Evolutionary conservation across 2,888 invertebrate genomes (phyloP), one percentile per base, ranked within the genome.

Genomic region (Hyles lineata): DNA sequence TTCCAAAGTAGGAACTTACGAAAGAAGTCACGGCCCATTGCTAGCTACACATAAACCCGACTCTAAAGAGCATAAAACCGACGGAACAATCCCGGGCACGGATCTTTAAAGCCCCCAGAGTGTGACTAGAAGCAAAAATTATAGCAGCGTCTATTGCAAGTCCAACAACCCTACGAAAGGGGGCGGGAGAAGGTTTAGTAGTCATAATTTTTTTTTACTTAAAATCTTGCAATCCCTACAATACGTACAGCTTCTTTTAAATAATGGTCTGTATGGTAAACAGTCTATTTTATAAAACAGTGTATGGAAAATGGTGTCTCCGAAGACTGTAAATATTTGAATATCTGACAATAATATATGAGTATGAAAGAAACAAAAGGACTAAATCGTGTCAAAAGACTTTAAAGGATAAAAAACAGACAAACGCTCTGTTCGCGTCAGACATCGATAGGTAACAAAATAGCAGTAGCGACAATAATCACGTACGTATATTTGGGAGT

Each of bases 121-220:
- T 82, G 85, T 82, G 82, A 81, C 84, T 83, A 79, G 82, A 80
- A 83, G 82, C 83, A 84, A 85, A 87, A 86, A 87, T 85, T 83
- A 85, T 83, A 75, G 83, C 82, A 76, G 77, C 78, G 76, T 76
- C 79, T 63, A 76, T 55, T 75, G 74, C 80, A 75, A 75, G 74
- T 75, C 79, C 70, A 77, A 73, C 79, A 73, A 72, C 73, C 78
- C 72, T 73, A 72, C 77, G 72, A 76, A 79, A 79, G 78, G 80
- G 82, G 83, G 82, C 82, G 78, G 75, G 80, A 82, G 82, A 77
- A 79, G 76, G 81, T 79, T 29, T 29, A 25, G 85, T 84, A 81
- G 80, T 83, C 75, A 75, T 70, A 76, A 74, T 79, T 80, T 78
- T 78, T 79, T 80, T 77, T 70, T 70, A 72, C 71, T 73, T 35